phyloP scores from a whole-genome alignment of 2,888 invertebrate species.

The Geophilus truncorum region DNA sequence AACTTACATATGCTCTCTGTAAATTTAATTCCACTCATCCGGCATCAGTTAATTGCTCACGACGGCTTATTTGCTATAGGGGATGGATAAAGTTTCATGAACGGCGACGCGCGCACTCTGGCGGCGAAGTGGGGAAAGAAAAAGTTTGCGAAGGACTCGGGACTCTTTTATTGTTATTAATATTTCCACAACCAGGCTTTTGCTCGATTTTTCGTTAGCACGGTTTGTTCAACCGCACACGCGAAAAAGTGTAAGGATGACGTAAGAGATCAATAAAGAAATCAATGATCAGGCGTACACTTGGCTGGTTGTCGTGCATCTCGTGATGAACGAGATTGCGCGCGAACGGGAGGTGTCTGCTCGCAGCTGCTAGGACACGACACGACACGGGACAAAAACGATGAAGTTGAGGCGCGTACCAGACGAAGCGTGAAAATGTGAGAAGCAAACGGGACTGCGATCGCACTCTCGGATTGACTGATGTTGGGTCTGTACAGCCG shows the following conservation, averaged over 20 bases:
- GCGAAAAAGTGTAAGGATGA: neutral
- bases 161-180: too few relatives aligned
- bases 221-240: neutral
- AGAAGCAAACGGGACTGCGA: neutral
- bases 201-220: neutral
- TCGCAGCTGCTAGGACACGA: neutral
- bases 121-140: neutral
- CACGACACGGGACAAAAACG: neutral
- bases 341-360: neutral
- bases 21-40: neutral
- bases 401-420: neutral
- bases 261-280: neutral
- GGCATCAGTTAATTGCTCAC: neutral
- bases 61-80: neutral
- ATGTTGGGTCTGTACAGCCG: conserved; percentile 34
- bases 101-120: neutral
- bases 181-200: too few relatives aligned
- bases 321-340: neutral
- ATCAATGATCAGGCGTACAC: conserved; percentile 3
- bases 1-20: neutral
- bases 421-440: neutral
- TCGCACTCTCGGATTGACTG: neutral
- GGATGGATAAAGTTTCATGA: neutral
- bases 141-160: neutral
- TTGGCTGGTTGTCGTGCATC: neutral